Base-by-base conservation (phyloP, 2,113 vertebrate species). In the Aegotheles bennettii region DNA sequence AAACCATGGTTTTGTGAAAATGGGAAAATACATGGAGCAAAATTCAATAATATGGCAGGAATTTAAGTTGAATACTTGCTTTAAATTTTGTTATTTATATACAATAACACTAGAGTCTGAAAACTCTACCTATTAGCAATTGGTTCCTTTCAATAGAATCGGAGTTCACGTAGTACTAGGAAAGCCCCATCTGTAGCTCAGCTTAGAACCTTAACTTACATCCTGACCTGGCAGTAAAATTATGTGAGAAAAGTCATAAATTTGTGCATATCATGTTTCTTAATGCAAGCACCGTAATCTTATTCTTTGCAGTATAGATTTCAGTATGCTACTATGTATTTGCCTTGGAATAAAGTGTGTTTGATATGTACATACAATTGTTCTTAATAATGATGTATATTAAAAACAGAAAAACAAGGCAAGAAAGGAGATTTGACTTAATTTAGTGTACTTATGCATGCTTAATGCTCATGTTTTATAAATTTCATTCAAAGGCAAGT, bases 401-500 rank as follows among this genome's bases (percentile, higher is more conserved):
- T 82, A 43, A 79, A 85, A 90, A 12, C 24, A 89, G 45, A 89
- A 87, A 88, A 94, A 75, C 11, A 9, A 73, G 68, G 51, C 11
- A 6, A 90, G 70, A 93, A 83, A 74, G 38, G 69, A 68, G 60
- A 75, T 95, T 83, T 94, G 29, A 96, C 67, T 92, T 77, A 75
- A 89, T 96, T 93, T 93, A 83, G n/a, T 90, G 28, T 83, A 65
- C 35, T 79, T 91, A 73, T 13, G 53, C 79, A 36, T 73, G 50
- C 59, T 74, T 83, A 61, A 70, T 77, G 85, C 64, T 83, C 3
- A 1, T 84, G 90, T 93, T 96, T 88, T 87, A 81, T 92, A 92
- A 93, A 94, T 96, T 93, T 94, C 42, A 51, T 90, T 96, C 71
- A 88, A 81, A 96, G 79, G 88, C 71, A 68, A 75, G 43, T 6